These are phyloP conservation scores for Chelonus insularis DNA, from an alignment of 1,140 invertebrate genomes.

Conservation along the genomic window DNA sequence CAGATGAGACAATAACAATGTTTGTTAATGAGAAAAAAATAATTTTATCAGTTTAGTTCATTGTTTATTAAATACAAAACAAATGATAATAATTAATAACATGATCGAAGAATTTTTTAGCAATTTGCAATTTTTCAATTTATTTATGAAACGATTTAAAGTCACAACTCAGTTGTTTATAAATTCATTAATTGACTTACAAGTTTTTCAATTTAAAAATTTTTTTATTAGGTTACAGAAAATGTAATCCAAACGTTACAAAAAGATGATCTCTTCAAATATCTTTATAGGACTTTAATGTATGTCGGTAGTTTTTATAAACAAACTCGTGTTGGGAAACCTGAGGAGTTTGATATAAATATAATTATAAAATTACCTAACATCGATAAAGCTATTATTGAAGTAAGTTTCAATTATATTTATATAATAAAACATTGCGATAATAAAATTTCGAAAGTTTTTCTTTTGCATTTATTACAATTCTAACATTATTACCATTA, in stretches of 20 bases:
- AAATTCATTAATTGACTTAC: not conserved
- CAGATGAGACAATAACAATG: too few relatives aligned
- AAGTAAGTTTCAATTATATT: conserved; percentile 34
- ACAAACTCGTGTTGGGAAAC: conserved; percentile 56
- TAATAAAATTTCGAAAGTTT: conserved; percentile 15
- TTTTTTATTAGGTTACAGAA: conserved; percentile 28
- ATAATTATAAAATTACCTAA: conserved; percentile 56
- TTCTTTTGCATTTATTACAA: too few relatives aligned
- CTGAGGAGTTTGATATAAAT: conserved; percentile 64
- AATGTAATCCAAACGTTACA: conserved; percentile 33
- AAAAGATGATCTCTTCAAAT: conserved; percentile 40
- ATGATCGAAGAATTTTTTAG: too few relatives aligned
- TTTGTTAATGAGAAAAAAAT: too few relatives aligned
- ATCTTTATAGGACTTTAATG: conserved; percentile 44
- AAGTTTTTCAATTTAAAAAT: not conserved
- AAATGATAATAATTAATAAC: too few relatives aligned
- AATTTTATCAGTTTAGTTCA: too few relatives aligned
- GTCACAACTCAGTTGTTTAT: too few relatives aligned
- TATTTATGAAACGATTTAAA: too few relatives aligned
- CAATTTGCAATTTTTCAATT: too few relatives aligned
- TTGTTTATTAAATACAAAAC: too few relatives aligned
- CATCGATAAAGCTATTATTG: conserved; percentile 44
- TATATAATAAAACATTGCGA: conserved; percentile 25
- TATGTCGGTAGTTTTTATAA: conserved; percentile 63
- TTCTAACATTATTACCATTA: too few relatives aligned